Evolutionary conservation across 2,888 invertebrate species (phyloP).

Genomic region (Trissolcus brochymenae): DNA sequence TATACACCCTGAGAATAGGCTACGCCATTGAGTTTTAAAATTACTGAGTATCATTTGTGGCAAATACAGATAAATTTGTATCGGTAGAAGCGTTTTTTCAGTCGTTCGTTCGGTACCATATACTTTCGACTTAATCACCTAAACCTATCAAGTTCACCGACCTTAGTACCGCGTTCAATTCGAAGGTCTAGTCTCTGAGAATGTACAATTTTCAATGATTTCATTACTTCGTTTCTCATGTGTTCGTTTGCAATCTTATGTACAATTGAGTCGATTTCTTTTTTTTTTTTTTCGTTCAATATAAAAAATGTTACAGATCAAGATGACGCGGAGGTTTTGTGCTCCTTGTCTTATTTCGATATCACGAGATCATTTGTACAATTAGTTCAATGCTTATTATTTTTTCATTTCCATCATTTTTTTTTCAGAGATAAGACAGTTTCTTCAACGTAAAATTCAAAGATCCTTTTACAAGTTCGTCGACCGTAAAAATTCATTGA

Average conservation of each 20-base stretch:
- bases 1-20: slow-evolving; percentile 55
- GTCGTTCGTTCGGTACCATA: slow-evolving; percentile 65
- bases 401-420: neutral
- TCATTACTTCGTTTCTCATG: slow-evolving; percentile 20
- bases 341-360: slow-evolving; percentile 22
- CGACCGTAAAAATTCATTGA: slow-evolving; percentile 34
- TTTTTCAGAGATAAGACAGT: slow-evolving; percentile 1
- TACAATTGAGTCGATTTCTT: slow-evolving; percentile 48
- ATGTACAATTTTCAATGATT: slow-evolving; percentile 54
- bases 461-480: slow-evolving; percentile 41
- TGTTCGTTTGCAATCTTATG: slow-evolving; percentile 39
- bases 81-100: slow-evolving; percentile 66
- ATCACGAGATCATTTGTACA: slow-evolving; percentile 50
- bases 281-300: slow-evolving; percentile 18
- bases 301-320: slow-evolving; percentile 51
- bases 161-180: slow-evolving; percentile 33
- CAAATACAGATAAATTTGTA: slow-evolving; percentile 70
- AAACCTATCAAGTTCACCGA: slow-evolving; percentile 29
- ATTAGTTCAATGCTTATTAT: slow-evolving; percentile 21
- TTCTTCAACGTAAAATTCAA: slow-evolving; percentile 19
- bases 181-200: slow-evolving; percentile 27
- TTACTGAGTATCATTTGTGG: slow-evolving; percentile 72
- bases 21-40: slow-evolving; percentile 72
- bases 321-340: slow-evolving; percentile 33
- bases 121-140: slow-evolving; percentile 46